phyloP scores from a whole-genome alignment of 2,888 invertebrate genomes.

The Labia minor region DNA sequence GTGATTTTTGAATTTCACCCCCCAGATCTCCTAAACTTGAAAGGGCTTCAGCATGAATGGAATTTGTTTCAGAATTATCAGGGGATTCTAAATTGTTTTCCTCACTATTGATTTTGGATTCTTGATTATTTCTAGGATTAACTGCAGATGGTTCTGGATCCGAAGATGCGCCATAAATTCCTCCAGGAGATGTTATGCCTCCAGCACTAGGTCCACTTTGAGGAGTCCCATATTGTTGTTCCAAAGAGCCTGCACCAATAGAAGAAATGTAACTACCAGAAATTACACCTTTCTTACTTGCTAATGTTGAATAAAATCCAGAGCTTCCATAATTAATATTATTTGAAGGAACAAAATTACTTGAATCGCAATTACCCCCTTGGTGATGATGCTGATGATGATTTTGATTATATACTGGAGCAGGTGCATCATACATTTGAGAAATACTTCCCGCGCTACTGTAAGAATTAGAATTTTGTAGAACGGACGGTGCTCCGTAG shows the following conservation, averaged over 20 bases:
- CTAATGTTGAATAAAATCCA: background rate
- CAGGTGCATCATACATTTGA: slow-evolving; percentile 18
- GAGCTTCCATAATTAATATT: slow-evolving; percentile 15
- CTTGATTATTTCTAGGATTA: background rate
- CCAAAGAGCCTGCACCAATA: slow-evolving; percentile 8
- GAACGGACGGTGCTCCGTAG: slow-evolving; percentile 28
- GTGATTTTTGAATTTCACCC: background rate
- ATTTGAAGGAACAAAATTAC: slow-evolving; percentile 25
- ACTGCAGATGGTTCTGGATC: background rate
- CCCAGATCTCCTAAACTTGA: background rate
- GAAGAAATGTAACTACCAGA: slow-evolving; percentile 16
- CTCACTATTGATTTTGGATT: background rate
- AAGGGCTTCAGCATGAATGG: background rate
- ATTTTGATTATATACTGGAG: slow-evolving; percentile 20
- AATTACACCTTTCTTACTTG: background rate
- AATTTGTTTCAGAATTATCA: background rate
- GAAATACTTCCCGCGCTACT: background rate
- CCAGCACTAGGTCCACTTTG: background rate
- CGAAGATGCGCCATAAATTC: slow-evolving; percentile 19
- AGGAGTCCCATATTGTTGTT: slow-evolving; percentile 17
- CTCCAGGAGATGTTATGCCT: slow-evolving; percentile 14
- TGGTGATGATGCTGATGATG: slow-evolving; percentile 19
- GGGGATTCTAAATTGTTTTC: background rate
- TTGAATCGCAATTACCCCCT: slow-evolving; percentile 23
- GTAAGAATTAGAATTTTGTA: slow-evolving; percentile 29